phyloP scores from a whole-genome alignment of 2,113 vertebrate species.

The Elanoides forficatus region DNA sequence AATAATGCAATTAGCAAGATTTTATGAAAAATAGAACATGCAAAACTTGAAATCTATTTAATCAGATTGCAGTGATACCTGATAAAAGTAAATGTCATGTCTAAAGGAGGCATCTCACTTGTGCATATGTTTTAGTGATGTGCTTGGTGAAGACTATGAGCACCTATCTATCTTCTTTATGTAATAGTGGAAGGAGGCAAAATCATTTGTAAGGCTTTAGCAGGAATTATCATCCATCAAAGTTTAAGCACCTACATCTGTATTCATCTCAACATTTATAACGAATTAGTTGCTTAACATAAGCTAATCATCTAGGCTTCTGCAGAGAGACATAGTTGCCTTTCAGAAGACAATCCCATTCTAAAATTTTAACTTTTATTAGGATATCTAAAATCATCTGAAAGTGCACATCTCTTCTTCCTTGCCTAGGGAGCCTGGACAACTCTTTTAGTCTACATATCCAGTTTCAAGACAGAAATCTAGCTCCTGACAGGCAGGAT shows the following conservation, averaged over 20 bases:
- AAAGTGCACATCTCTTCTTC: not conserved
- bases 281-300: not conserved
- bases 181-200: not conserved
- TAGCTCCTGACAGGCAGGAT: not conserved
- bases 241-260: not conserved
- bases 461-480: not conserved
- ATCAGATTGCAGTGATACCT: accelerated
- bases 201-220: not conserved
- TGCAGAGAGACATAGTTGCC: not conserved
- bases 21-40: not conserved
- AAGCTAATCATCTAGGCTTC: not conserved
- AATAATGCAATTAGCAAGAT: not conserved
- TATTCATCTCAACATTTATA: not conserved
- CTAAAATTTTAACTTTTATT: not conserved
- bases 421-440: not conserved
- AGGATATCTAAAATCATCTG: not conserved
- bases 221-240: not conserved
- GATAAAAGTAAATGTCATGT: not conserved
- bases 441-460: not conserved
- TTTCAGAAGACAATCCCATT: not conserved
- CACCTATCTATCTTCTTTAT: not conserved
- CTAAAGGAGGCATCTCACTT: not conserved
- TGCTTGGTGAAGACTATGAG: not conserved
- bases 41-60: not conserved
- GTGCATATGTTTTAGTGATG: not conserved